A percentile compares a stretch with the other conserved stretches of the same genome.
phyloP scores from a whole-genome alignment of 2,797 vertebrate species.

The Botia kubotai region DNA sequence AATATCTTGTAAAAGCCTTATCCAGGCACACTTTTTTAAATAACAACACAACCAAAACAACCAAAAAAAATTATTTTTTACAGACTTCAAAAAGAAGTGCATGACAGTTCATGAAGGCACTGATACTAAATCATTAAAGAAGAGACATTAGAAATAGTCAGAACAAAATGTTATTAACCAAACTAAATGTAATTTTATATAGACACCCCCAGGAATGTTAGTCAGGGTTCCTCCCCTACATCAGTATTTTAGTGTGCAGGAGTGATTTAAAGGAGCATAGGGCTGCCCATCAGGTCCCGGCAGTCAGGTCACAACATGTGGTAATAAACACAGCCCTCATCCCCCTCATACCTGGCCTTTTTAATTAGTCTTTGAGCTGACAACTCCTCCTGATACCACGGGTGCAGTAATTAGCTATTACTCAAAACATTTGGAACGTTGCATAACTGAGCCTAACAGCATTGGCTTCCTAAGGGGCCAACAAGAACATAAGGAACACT shows the following conservation, averaged over 20 bases:
- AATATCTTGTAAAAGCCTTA: too few relatives aligned
- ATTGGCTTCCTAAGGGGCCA: slow-evolving; percentile 63
- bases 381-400: slow-evolving; percentile 75
- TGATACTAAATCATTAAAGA: too few relatives aligned
- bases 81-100: too few relatives aligned
- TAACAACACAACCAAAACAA: too few relatives aligned
- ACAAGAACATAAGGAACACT: slow-evolving; percentile 61
- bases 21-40: too few relatives aligned
- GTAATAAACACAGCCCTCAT: slow-evolving; percentile 73
- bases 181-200: background rate
- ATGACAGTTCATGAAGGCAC: too few relatives aligned
- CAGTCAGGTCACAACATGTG: slow-evolving; percentile 71
- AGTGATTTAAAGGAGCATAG: slow-evolving; percentile 78
- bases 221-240: slow-evolving; percentile 71
- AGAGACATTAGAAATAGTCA: background rate
- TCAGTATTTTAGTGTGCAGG: slow-evolving; percentile 77
- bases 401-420: slow-evolving; percentile 79
- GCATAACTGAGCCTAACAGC: slow-evolving; percentile 64
- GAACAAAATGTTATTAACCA: background rate
- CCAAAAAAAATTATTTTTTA: too few relatives aligned
- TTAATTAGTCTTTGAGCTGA: slow-evolving; percentile 82
- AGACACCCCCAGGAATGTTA: slow-evolving; percentile 58
- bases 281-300: background rate
- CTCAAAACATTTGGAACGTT: slow-evolving; percentile 79
- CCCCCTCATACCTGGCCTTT: slow-evolving; percentile 58